Base-by-base conservation (phyloP, 2,888 invertebrate species). In the Drymonia ruficornis region DNA sequence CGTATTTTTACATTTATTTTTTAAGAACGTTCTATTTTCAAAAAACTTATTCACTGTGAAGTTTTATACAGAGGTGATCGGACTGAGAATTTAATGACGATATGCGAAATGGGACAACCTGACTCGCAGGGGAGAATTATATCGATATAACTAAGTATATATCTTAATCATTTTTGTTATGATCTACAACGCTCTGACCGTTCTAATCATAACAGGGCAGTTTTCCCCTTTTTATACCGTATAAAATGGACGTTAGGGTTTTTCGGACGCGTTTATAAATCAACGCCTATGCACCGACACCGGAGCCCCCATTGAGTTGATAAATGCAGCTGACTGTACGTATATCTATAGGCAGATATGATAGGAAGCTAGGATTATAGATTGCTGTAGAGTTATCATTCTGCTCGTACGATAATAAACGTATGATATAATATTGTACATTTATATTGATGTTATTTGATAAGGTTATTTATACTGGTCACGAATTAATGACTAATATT, bases 261-360 rank as follows among this genome's bases (percentile, higher is more conserved):
- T 80, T 81, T 77, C 79, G 80, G 86, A 82, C 84, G 76, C 68
- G 71, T 65, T 55, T 78, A 86, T 89, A 86, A 88, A 90, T 89
- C 87, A 86, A 76, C 66, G 75, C 67, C 72, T 66, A 65, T 70
- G 68, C 72, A 57, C 62, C 74, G 81, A 82, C 87, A 85, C 82
- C 79, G 82, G 72, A 77, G 49, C 74, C 72, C 72, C 84, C 82
- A 86, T 87, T 84, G 82, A 79, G 62, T 75, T 86, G 89, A 90
- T 90, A 86, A 87, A 89, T 88, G 86, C 75, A 72, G 70, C 81
- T 71, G 81, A 84, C 80, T 61, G 73, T 63, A 80, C 76, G 74
- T 74, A 71, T 72, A 76, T 63, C 76, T 70, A 68, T 66, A 56
- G 65, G 50, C 65, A 56, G 64, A 50, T 56, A 43, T 29, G 50